Evolutionary conservation across 2,888 invertebrate species (phyloP), one percentile per base, ranked within the genome.

Genomic region (Dastarcus helophoroides): DNA sequence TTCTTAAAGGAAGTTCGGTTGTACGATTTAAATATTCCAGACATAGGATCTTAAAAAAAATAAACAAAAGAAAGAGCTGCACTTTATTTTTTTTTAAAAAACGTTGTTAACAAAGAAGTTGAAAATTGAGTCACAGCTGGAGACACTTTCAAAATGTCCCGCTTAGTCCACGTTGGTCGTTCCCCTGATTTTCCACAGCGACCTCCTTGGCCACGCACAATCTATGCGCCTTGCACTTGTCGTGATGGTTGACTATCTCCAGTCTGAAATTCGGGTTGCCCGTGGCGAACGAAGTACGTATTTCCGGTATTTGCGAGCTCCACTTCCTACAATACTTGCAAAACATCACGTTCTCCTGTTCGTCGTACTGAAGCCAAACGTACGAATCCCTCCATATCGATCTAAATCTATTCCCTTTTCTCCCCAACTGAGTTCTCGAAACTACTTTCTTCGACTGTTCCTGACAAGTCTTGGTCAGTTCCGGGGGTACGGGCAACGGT

Each of bases 231-330:
- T 81, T 82, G 55, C 79, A 79, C 54, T 77, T 80, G 54, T 81
- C 76, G 51, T 81, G 81, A 57, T 81, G 81, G 55, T 81, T 80
- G 26, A 82, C 73, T 47, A 81, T 81, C 63, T 81, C 81, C 37
- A 80, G 63, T 30, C 80, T 68, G 60, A 81, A 81, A 58, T 81
- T 81, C 26, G 76, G 70, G 48, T 78, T 82, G 33, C 81, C 81
- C 47, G 76, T 76, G n/a, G 79, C 77, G 47, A 82, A 82, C 1
- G 79, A 79, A n/a, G 81, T 81, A 34, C 79, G 69, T 47, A 77
- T 77, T 37, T 78, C 76, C 8, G 78, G 73, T 42, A 78, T 64
- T 12, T 72, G 70, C 26, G 69, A 68, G 30, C 78, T 76, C 79
- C 80, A 81, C 47, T 76, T 77, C 38, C 80, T 67, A 49, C 80